A percentile compares a stretch with the other conserved stretches of the same genome.
These are phyloP conservation scores for Meda fulgida DNA, from an alignment of 2,797 vertebrate species.

Conservation along the genomic window DNA sequence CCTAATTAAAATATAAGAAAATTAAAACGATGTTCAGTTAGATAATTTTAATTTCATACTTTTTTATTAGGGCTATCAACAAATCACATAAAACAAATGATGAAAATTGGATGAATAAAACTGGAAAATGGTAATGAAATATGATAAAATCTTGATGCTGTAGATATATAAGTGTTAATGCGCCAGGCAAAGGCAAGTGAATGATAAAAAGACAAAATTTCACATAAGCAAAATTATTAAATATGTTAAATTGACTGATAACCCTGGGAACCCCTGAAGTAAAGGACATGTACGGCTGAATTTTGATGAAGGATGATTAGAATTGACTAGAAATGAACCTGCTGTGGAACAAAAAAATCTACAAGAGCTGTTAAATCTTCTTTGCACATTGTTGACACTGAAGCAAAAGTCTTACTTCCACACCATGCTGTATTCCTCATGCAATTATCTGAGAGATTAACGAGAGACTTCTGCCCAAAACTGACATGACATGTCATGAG, in stretches of 20 bases:
- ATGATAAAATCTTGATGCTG: background rate
- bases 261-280: background rate
- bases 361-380: background rate
- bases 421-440: background rate
- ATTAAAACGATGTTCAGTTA: background rate
- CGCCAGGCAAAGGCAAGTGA: background rate
- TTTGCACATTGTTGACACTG: background rate
- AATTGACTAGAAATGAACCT: background rate
- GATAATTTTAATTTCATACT: background rate
- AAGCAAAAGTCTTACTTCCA: constrained; percentile 4
- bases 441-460: background rate
- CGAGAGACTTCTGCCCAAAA: background rate
- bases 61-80: background rate
- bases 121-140: background rate
- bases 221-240: background rate
- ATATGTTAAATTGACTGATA: background rate
- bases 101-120: background rate
- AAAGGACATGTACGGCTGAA: background rate
- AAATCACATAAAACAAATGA: background rate
- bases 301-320: constrained; percentile 30
- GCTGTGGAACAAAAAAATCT: background rate
- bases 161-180: background rate
- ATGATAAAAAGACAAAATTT: background rate
- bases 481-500: background rate
- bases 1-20: background rate